Base-by-base conservation (phyloP, 2,888 invertebrate species). In the Epinotia bilunana region DNA sequence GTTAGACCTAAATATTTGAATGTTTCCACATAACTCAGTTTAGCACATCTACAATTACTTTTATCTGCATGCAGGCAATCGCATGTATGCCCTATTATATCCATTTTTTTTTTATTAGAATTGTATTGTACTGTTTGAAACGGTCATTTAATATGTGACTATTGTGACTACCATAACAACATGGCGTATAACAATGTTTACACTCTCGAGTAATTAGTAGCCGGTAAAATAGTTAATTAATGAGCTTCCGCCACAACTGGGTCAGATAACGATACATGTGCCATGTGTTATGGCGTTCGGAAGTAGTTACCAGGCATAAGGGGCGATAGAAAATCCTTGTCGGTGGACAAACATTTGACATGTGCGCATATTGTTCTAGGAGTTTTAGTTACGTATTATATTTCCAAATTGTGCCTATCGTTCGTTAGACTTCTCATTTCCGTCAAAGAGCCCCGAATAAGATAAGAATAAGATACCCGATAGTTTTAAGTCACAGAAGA, bases 141-240 rank as follows among this genome's bases (percentile, higher is more conserved):
- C 16, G 6, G 16, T n/a, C n/a, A 9, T 39, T 7, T 39, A 39
- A 39, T 2, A 39, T 39, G 39, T 39, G 39, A 53, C 53, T n/a
- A n/a, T 12, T 39, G 39, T 39, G 39, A 53, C 53, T n/a, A n/a
- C 20, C 57, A 12, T 57, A 57, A 20, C 20, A 57, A 12, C 18
- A 57, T 11, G 3, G 7, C 12, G 2, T 0, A 57, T 57, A 57
- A 57, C 57, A 57, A 57, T 57, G 57, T 57, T 57, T 57, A 20
- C 20, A 57, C 20, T 20, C 57, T 16, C 2, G 6, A 53, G n/a
- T 53, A 57, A 18, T 57, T 20, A 57, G 18, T 57, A 57, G 57
- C 57, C 57, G 57, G 57, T 57, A 57, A 57, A 57, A 57, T 20
- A 53, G 53, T 53, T 57, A 57, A 57, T 57, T 57, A 57, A 57